Percentiles rank a stretch among this genome's conserved stretches.
These are phyloP conservation scores for Eurystomus glaucurus DNA, from an alignment of 2,797 vertebrate genomes.

Conservation along the genomic window DNA sequence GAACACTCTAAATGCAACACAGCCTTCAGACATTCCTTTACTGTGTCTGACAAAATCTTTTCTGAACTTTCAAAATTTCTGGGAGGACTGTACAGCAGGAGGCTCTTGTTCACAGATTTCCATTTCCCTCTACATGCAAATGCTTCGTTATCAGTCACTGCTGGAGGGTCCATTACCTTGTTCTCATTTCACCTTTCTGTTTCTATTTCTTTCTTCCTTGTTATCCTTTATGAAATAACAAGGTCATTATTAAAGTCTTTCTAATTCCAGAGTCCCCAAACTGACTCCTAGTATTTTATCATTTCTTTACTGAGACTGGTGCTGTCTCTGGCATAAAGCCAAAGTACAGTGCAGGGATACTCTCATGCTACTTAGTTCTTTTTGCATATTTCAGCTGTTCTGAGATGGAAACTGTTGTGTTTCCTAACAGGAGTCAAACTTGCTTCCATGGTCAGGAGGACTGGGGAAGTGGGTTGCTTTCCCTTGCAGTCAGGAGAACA, in stretches of 20 bases:
- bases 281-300: background rate
- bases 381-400: background rate
- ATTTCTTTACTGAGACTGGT: background rate
- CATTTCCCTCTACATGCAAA: slow-evolving; percentile 11
- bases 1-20: slow-evolving; percentile 33
- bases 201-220: background rate
- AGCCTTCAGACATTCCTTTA: slow-evolving; percentile 27
- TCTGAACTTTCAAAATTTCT: slow-evolving; percentile 24
- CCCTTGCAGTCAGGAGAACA: background rate
- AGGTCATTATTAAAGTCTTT: background rate
- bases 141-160: background rate
- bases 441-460: background rate
- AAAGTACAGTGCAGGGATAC: background rate
- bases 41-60: slow-evolving; percentile 16
- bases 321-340: background rate
- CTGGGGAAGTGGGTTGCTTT: background rate
- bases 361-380: background rate
- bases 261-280: background rate
- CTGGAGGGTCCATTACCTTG: background rate
- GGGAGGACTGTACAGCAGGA: background rate
- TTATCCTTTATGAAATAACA: background rate
- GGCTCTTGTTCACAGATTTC: background rate
- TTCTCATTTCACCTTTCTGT: background rate
- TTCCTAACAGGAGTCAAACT: background rate
- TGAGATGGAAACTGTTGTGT: background rate